Conservation (phyloP, 2,797 vertebrate species). For the Tadarida brasiliensis region DNA sequence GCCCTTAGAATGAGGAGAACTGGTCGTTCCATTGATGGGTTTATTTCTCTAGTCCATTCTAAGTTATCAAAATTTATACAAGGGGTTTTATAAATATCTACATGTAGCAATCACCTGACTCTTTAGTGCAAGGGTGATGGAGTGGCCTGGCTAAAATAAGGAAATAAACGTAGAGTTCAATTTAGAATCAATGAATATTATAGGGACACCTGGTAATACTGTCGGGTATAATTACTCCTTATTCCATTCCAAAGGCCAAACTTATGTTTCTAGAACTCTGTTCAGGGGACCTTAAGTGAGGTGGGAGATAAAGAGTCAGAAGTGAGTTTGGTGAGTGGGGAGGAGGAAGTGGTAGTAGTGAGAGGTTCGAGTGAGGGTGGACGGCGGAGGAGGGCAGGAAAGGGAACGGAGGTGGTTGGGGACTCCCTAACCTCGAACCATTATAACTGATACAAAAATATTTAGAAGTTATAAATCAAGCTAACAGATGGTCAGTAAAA, state of each 20-base stretch:
- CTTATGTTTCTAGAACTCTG: background rate
- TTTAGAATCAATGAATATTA: background rate
- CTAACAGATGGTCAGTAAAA: background rate
- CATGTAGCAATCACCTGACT: background rate
- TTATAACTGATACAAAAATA: background rate
- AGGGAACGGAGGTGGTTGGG: background rate
- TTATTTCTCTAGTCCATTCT: background rate
- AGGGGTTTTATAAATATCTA: constrained; percentile 22
- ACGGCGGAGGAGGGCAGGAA: background rate
- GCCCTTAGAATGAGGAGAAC: background rate
- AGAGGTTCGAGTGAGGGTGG: background rate
- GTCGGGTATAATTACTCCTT: background rate
- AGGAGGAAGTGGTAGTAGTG: background rate
- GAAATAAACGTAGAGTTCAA: background rate
- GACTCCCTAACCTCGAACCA: background rate
- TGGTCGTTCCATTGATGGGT: background rate
- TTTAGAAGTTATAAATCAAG: background rate
- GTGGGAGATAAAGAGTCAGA: background rate
- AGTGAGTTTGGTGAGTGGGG: background rate
- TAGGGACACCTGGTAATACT: background rate
- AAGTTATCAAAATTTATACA: background rate
- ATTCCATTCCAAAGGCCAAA: background rate
- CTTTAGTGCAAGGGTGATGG: background rate
- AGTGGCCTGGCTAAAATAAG: background rate
- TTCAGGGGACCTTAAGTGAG: background rate